phyloP scores from a whole-genome alignment of 1,140 invertebrate genomes.

The Drosophila pachea region DNA sequence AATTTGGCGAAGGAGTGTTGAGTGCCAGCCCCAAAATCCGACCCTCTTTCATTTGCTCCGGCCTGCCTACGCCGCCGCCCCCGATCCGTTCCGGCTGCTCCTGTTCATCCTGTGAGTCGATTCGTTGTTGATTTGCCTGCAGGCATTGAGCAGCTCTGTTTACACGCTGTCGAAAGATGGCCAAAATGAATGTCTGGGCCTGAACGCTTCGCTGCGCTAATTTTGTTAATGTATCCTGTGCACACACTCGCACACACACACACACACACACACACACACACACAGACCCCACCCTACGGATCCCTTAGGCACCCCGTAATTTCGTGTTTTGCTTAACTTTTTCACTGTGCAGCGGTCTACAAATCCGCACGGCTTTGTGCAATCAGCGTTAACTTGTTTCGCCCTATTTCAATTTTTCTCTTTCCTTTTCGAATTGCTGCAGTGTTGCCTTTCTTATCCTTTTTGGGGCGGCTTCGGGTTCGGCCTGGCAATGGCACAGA shows the following conservation, averaged over 20 bases:
- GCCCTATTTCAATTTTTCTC: slow-evolving; percentile 62
- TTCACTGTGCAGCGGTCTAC: slow-evolving; percentile 69
- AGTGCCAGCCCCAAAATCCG: slow-evolving; percentile 28
- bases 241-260: slow-evolving; percentile 36
- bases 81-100: too few species aligned
- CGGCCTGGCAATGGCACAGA: slow-evolving; percentile 8
- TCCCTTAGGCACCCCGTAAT: slow-evolving; percentile 61
- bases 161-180: slow-evolving; percentile 39
- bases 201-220: slow-evolving; percentile 70
- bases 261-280: slow-evolving; percentile 1
- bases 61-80: neutral
- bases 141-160: slow-evolving; percentile 32
- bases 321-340: slow-evolving; percentile 74
- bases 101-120: slow-evolving; percentile 9
- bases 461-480: neutral
- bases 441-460: slow-evolving; percentile 9
- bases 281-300: too few species aligned
- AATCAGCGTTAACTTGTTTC: slow-evolving; percentile 77
- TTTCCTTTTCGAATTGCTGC: slow-evolving; percentile 18
- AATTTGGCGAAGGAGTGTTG: slow-evolving; percentile 71
- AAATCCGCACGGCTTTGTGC: slow-evolving; percentile 71
- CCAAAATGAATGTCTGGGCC: slow-evolving; percentile 28
- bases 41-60: neutral
- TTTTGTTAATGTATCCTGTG: slow-evolving; percentile 75
- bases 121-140: slow-evolving; percentile 65